Evolutionary conservation across 1,140 invertebrate species (phyloP).

Genomic region (Nomia melanderi): DNA sequence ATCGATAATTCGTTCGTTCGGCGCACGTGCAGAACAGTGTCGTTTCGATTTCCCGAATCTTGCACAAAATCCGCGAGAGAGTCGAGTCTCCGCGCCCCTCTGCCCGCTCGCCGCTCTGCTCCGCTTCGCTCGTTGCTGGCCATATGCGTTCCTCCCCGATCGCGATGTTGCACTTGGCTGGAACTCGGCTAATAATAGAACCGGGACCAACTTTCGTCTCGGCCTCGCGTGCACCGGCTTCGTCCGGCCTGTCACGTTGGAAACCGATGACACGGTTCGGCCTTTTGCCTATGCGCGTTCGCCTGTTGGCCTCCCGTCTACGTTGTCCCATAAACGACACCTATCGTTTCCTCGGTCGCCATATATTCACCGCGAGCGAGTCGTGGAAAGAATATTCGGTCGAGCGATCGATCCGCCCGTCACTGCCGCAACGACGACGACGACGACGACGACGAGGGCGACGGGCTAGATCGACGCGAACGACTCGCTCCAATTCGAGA

Average conservation of each 20-base stretch:
- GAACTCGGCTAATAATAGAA: constrained; percentile 55
- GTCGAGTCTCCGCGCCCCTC: too few relatives aligned
- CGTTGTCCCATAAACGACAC: background rate
- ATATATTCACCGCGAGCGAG: too few relatives aligned
- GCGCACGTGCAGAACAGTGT: too few relatives aligned
- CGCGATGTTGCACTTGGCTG: constrained; percentile 52
- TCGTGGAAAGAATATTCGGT: too few relatives aligned
- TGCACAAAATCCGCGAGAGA: too few relatives aligned
- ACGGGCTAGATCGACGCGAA: too few relatives aligned
- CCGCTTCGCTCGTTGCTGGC: constrained; percentile 37
- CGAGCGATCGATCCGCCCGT: too few relatives aligned
- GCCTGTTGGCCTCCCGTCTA: background rate
- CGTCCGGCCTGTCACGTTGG: constrained; percentile 25
- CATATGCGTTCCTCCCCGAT: constrained; percentile 45
- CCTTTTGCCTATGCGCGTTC: constrained; percentile 3
- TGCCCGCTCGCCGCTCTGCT: constrained; percentile 8
- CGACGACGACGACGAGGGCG: too few relatives aligned
- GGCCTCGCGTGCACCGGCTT: constrained; percentile 34
- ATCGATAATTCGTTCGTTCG: too few relatives aligned
- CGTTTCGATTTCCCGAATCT: too few relatives aligned
- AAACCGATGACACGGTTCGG: constrained; percentile 35
- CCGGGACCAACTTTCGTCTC: constrained; percentile 52
- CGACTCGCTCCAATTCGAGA: background rate
- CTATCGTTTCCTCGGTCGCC: too few relatives aligned
- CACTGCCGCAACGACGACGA: too few relatives aligned